Percentiles rank a stretch among this genome's conserved stretches.
Evolutionary conservation across 2,113 vertebrate species (phyloP).

Genomic region (Saccopteryx bilineata): DNA sequence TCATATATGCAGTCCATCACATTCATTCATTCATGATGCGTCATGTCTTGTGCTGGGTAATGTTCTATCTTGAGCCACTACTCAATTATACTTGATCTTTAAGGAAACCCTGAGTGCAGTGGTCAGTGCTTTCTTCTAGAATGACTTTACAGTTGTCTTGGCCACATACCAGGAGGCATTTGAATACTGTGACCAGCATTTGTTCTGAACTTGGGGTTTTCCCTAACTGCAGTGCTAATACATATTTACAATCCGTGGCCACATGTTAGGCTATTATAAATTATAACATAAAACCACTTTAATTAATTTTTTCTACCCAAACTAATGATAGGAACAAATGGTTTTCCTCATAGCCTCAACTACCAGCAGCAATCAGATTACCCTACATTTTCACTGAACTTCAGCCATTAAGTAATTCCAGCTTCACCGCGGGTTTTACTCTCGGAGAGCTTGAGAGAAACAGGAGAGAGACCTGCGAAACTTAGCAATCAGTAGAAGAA

Average conservation of each 20-base stretch:
- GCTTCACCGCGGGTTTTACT: background rate
- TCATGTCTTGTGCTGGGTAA: background rate
- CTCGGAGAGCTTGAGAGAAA: background rate
- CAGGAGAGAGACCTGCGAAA: background rate
- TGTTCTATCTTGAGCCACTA: background rate
- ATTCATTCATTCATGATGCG: background rate
- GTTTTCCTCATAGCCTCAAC: background rate
- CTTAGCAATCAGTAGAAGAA: background rate
- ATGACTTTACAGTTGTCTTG: background rate
- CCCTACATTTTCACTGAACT: background rate
- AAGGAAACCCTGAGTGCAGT: background rate
- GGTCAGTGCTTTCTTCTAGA: background rate
- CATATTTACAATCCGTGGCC: background rate
- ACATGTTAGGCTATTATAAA: background rate
- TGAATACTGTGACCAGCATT: background rate
- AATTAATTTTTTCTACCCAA: background rate
- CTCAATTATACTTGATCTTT: background rate
- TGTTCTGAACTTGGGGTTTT: background rate
- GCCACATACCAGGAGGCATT: background rate
- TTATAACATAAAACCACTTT: background rate
- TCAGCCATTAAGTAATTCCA: background rate
- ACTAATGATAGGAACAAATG: background rate
- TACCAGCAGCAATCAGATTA: background rate
- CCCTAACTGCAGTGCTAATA: background rate
- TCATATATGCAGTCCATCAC: background rate